These are phyloP conservation scores for Daphoenositta chrysoptera DNA, from an alignment of 2,113 vertebrate species.

Conservation along the genomic window DNA sequence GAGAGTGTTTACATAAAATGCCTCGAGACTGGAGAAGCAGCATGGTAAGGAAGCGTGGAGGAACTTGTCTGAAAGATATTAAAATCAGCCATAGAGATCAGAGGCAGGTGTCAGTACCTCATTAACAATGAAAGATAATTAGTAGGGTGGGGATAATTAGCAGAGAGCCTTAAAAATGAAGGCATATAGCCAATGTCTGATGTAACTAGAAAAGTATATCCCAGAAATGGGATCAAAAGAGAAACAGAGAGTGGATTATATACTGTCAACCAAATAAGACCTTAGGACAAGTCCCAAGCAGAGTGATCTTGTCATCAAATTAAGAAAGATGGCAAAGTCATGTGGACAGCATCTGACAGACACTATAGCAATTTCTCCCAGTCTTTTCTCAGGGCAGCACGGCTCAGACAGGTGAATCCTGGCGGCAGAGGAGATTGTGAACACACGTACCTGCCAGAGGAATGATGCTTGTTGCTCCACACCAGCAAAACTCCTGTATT, in stretches of 20 bases:
- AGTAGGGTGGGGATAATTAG: neutral
- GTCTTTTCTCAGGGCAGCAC: neutral
- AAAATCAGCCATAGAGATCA: neutral
- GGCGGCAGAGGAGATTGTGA: neutral
- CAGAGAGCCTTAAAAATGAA: neutral
- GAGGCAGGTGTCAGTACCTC: neutral
- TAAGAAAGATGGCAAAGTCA: neutral
- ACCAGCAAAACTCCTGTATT: neutral
- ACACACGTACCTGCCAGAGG: neutral
- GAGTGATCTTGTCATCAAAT: neutral
- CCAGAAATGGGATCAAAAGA: neutral
- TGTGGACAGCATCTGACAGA: neutral
- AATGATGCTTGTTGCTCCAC: neutral
- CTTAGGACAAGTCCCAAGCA: neutral
- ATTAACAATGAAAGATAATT: neutral
- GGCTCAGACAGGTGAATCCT: neutral
- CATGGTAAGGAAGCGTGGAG: neutral
- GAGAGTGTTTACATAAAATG: neutral
- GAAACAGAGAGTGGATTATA: neutral
- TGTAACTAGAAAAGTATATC: neutral
- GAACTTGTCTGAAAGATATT: neutral
- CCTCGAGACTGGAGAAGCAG: neutral
- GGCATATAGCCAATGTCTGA: neutral
- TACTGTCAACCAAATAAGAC: neutral
- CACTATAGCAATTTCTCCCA: neutral